phyloP scores from a whole-genome alignment of 2,888 invertebrate genomes.

The Apotomis betuletana region DNA sequence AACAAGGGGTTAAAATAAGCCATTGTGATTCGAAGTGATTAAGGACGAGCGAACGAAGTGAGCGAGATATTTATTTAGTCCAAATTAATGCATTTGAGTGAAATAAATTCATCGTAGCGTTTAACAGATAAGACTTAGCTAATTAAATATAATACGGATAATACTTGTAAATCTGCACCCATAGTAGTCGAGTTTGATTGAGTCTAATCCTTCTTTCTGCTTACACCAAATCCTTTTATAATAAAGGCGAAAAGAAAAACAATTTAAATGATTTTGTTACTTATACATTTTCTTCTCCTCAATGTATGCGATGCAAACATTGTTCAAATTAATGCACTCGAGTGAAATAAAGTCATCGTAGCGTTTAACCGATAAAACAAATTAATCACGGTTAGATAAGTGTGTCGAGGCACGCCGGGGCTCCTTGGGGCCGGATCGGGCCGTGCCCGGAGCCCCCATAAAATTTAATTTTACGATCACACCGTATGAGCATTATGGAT shows the following conservation, averaged over 20 bases:
- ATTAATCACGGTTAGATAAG: conserved; percentile 78
- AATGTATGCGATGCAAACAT: conserved; percentile 30
- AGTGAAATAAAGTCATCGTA: conserved; percentile 58
- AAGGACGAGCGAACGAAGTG: no score
- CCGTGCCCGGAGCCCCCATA: conserved; percentile 60
- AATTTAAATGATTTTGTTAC: not conserved
- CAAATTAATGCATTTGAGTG: conserved; percentile 52
- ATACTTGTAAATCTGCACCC: no score
- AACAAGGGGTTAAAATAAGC: no score
- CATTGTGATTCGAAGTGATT: no score
- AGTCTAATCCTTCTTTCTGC: not conserved
- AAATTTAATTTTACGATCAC: conserved; percentile 80
- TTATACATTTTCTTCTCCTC: not conserved
- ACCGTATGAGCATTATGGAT: conserved; percentile 73
- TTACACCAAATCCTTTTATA: not conserved
- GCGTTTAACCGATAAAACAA: conserved; percentile 70
- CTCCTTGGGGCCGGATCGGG: conserved; percentile 41
- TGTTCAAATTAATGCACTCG: conserved; percentile 51
- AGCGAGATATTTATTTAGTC: conserved; percentile 41
- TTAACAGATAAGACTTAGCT: conserved; percentile 62
- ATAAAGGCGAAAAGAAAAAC: not conserved
- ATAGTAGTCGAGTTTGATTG: no score
- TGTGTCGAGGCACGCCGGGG: conserved; percentile 67
- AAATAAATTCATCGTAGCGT: conserved; percentile 60
- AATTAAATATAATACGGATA: no score